Evolutionary conservation across 2,888 invertebrate genomes (phyloP).

Genomic region (Drosophila parthenogenetica): DNA sequence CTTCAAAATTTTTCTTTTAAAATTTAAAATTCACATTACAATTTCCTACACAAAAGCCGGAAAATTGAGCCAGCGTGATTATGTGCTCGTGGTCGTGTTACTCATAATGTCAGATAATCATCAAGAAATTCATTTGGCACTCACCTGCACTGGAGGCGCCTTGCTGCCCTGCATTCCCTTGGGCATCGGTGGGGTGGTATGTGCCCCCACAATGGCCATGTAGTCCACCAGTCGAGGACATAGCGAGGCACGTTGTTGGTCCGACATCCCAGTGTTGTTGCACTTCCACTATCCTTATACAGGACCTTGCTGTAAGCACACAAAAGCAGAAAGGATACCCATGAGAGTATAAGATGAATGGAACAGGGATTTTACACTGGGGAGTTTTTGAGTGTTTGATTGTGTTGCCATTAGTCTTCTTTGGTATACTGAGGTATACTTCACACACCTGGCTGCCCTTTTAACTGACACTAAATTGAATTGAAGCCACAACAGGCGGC

Average conservation of each 20-base stretch:
- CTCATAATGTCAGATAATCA: background rate
- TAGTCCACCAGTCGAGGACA: slow-evolving; percentile 97
- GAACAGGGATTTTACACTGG: background rate
- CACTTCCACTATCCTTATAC: slow-evolving; percentile 25
- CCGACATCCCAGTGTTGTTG: slow-evolving; percentile 82
- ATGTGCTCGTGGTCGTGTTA: background rate
- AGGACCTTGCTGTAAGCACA: slow-evolving; percentile 37
- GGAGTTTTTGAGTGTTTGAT: background rate
- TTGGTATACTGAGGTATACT: slow-evolving; percentile 39
- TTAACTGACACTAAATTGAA: slow-evolving; percentile 32
- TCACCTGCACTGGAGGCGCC: slow-evolving; percentile 92
- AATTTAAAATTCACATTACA: too few relatives aligned
- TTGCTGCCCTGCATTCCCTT: slow-evolving; percentile 87
- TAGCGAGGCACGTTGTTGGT: slow-evolving; percentile 91
- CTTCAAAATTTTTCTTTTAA: too few relatives aligned
- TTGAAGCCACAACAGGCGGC: slow-evolving; percentile 21
- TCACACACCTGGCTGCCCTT: slow-evolving; percentile 15
- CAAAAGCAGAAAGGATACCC: background rate
- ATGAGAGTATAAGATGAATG: background rate
- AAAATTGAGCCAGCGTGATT: too few relatives aligned
- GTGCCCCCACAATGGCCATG: slow-evolving; percentile 97
- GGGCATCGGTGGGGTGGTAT: slow-evolving; percentile 87
- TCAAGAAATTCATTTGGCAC: slow-evolving; percentile 24
- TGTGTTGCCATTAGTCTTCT: slow-evolving; percentile 24
- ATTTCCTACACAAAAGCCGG: background rate